phyloP scores from a whole-genome alignment of 1,140 invertebrate species.

The Drosophila ananassae region DNA sequence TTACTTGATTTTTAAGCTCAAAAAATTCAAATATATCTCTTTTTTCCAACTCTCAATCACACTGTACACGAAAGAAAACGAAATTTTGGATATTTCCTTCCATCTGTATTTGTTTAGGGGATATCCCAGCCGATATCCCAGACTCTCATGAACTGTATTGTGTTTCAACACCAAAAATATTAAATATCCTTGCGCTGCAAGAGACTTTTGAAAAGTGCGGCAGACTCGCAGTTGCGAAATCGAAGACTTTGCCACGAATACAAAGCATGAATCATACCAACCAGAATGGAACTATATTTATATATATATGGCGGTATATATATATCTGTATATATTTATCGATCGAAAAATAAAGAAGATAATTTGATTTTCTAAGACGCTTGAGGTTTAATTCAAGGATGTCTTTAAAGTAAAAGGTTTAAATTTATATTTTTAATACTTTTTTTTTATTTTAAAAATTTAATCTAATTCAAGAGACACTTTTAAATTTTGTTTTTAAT shows the following conservation, averaged over 20 bases:
- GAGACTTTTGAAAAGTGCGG: slow-evolving; percentile 50
- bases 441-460: too few relatives aligned
- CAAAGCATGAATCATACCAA: slow-evolving; percentile 33
- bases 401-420: neutral
- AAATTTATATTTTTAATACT: too few relatives aligned
- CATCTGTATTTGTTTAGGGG: slow-evolving; percentile 28
- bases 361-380: slow-evolving; percentile 16
- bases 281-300: slow-evolving; percentile 44
- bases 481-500: too few relatives aligned
- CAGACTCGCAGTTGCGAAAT: slow-evolving; percentile 31
- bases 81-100: neutral
- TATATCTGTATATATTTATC: slow-evolving; percentile 28
- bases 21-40: neutral
- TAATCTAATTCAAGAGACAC: too few relatives aligned
- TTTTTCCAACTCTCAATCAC: slow-evolving; percentile 9
- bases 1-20: neutral
- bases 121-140: slow-evolving; percentile 19
- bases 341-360: slow-evolving; percentile 35
- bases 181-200: slow-evolving; percentile 16
- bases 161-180: slow-evolving; percentile 64
- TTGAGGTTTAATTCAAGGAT: neutral
- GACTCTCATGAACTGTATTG: slow-evolving; percentile 41
- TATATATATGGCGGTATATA: slow-evolving; percentile 22
- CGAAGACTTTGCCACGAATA: slow-evolving; percentile 14
- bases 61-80: slow-evolving; percentile 18